A percentile compares a stretch with the other conserved stretches of the same genome.
Conservation (phyloP, 2,888 invertebrate genomes). For the Erebia palarica region DNA sequence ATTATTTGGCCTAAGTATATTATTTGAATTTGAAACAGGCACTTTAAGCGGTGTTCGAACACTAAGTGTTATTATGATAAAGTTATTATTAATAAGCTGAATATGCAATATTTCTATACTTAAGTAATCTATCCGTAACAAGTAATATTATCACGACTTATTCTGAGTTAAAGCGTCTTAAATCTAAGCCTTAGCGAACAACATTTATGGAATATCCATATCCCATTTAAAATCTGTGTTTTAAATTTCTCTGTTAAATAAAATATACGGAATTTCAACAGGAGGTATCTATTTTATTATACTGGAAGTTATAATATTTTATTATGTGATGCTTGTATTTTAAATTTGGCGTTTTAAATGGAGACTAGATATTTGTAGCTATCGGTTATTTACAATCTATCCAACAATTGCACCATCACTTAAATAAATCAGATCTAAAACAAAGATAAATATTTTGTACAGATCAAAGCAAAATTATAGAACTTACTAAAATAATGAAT, state of each 20-base stretch:
- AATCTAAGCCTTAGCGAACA: slow-evolving; percentile 47
- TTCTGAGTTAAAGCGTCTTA: slow-evolving; percentile 78
- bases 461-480: slow-evolving; percentile 81
- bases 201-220: slow-evolving; percentile 58
- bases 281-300: slow-evolving; percentile 72
- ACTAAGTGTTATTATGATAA: slow-evolving; percentile 47
- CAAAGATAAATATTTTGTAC: slow-evolving; percentile 66
- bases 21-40: slow-evolving; percentile 37
- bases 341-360: slow-evolving; percentile 47
- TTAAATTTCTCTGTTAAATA: slow-evolving; percentile 64
- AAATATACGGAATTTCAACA: slow-evolving; percentile 74
- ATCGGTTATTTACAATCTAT: slow-evolving; percentile 40
- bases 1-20: slow-evolving; percentile 18
- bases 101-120: slow-evolving; percentile 44
- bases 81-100: slow-evolving; percentile 47
- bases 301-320: slow-evolving; percentile 55
- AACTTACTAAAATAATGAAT: slow-evolving; percentile 72
- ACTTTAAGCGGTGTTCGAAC: slow-evolving; percentile 41
- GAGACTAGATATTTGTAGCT: slow-evolving; percentile 51
- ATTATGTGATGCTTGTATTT: slow-evolving; percentile 58
- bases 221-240: slow-evolving; percentile 60
- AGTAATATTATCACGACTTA: slow-evolving; percentile 64
- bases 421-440: slow-evolving; percentile 71
- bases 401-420: slow-evolving; percentile 56
- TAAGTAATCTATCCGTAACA: slow-evolving; percentile 47